These are phyloP conservation scores for Omphaloscelis lunosa DNA, from an alignment of 2,888 invertebrate species.

Conservation along the genomic window DNA sequence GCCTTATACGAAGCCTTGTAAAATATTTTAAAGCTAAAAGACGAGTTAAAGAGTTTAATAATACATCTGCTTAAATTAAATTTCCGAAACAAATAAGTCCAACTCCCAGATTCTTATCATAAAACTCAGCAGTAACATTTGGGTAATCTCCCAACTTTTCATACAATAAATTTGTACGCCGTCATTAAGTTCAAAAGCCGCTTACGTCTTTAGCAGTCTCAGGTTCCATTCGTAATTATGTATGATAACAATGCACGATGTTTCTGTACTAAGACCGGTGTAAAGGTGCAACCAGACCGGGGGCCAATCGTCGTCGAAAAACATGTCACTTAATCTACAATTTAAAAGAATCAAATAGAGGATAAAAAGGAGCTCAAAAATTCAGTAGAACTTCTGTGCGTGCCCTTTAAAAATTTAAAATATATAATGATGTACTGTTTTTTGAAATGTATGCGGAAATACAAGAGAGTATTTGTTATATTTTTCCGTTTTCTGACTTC, in stretches of 20 bases:
- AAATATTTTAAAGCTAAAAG: not conserved
- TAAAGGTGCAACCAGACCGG: not conserved
- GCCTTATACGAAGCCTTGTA: not conserved
- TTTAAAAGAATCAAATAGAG: too few relatives aligned
- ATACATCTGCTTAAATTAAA: not conserved
- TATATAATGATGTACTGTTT: not conserved
- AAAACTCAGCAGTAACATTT: conserved; percentile 31
- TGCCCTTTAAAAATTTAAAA: not conserved
- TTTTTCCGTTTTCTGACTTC: not conserved
- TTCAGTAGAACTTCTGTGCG: not conserved
- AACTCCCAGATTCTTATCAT: conserved; percentile 11
- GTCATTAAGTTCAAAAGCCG: conserved; percentile 40
- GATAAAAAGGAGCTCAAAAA: not conserved
- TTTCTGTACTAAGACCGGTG: conserved; percentile 23
- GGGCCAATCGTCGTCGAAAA: not conserved
- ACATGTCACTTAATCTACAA: too few relatives aligned
- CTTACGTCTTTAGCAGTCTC: conserved; percentile 33
- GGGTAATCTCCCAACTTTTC: conserved; percentile 29
- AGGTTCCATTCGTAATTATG: conserved; percentile 48
- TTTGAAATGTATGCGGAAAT: not conserved
- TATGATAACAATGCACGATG: conserved; percentile 47
- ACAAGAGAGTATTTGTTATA: not conserved
- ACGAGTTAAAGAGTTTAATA: not conserved
- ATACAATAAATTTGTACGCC: conserved; percentile 23
- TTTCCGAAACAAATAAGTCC: conserved; percentile 10